Conservation (phyloP, 1,140 invertebrate species). For the Diorhabda elongata region DNA sequence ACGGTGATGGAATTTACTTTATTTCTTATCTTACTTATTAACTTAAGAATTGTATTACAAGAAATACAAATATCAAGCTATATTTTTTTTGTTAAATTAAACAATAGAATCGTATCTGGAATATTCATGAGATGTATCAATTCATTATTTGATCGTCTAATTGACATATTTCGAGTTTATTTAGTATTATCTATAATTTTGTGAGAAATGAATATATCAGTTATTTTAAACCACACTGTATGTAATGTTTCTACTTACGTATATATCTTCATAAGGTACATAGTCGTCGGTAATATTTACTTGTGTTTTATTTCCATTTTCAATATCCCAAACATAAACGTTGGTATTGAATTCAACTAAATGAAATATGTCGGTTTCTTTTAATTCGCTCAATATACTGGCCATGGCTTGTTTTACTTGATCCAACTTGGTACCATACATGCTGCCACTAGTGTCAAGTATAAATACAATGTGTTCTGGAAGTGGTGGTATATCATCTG, state of each 20-base stretch:
- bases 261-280: not conserved
- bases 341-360: constrained; percentile 58
- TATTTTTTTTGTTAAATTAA: too few species aligned
- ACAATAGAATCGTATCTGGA: too few species aligned
- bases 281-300: not conserved
- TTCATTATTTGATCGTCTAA: too few species aligned
- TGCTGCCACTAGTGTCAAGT: constrained; percentile 65
- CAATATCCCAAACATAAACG: constrained; percentile 47
- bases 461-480: constrained; percentile 68
- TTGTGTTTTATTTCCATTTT: constrained; percentile 19
- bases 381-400: constrained; percentile 59
- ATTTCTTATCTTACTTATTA: too few species aligned
- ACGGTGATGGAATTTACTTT: too few species aligned
- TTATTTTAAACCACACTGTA: too few species aligned
- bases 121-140: too few species aligned
- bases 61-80: too few species aligned
- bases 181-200: too few species aligned
- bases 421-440: constrained; percentile 56
- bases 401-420: constrained; percentile 65
- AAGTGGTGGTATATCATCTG: constrained; percentile 54
- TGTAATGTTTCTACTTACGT: not conserved
- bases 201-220: too few species aligned
- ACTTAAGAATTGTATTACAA: too few species aligned
- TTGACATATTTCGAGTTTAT: too few species aligned
- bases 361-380: constrained; percentile 60